Conservation (phyloP, 1,140 invertebrate species). For the Halotydeus destructor region DNA sequence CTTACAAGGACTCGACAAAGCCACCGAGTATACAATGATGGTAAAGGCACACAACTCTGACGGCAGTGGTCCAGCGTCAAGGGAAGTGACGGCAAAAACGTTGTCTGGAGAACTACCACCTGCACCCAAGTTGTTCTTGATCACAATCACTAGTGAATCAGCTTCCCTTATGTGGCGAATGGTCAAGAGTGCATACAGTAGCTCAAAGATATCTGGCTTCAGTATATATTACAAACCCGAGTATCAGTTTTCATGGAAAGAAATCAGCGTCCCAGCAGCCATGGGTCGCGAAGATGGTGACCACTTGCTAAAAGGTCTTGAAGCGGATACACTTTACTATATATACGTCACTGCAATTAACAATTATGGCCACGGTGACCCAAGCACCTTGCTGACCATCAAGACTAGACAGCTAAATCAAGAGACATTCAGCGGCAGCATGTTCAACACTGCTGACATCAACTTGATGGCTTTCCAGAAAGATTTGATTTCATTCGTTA, state of each 20-base stretch:
- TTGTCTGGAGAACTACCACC: conserved; percentile 18
- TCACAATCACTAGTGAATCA: conserved; percentile 12
- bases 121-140: conserved; percentile 14
- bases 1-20: conserved; percentile 16
- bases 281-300: conserved; percentile 13
- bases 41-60: conserved; percentile 19
- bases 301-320: conserved; percentile 13
- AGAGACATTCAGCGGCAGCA: too few species aligned
- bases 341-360: conserved; percentile 19
- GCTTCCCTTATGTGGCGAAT: conserved; percentile 18
- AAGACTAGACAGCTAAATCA: too few species aligned
- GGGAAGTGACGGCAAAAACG: conserved; percentile 17
- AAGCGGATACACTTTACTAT: conserved; percentile 11
- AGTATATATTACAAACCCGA: conserved; percentile 8
- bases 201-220: conserved; percentile 4
- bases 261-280: conserved; percentile 16
- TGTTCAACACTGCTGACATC: not conserved
- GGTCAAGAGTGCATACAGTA: not conserved
- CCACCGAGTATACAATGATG: conserved; percentile 19
- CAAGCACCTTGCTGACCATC: conserved; percentile 15
- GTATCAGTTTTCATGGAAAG: conserved; percentile 15
- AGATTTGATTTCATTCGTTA: not conserved
- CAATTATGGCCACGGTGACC: conserved; percentile 18
- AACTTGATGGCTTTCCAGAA: not conserved
- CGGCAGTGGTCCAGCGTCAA: conserved; percentile 18